phyloP scores from a whole-genome alignment of 1,140 invertebrate genomes.

The Neodiprion virginianus region DNA sequence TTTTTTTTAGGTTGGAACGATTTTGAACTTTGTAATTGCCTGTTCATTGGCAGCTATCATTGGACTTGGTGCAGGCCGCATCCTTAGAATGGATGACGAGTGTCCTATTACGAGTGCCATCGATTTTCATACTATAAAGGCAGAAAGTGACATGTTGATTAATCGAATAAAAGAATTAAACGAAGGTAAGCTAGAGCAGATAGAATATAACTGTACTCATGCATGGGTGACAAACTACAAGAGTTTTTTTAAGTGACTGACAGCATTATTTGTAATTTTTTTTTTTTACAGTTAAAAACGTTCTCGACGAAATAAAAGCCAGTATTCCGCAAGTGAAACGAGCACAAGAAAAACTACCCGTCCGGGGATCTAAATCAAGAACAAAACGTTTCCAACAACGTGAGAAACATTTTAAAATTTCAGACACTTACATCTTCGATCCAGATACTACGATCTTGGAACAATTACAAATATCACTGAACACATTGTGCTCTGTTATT shows the following conservation, averaged over 20 bases:
- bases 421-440: background rate
- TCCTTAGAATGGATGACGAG: conserved; percentile 9
- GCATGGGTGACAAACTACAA: background rate
- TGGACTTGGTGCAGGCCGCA: conserved; percentile 11
- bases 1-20: conserved; percentile 1
- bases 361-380: background rate
- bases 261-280: background rate
- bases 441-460: conserved; percentile 10
- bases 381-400: background rate
- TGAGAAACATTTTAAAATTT: background rate
- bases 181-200: background rate
- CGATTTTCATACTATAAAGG: conserved; percentile 10
- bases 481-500: conserved; percentile 14
- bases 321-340: conserved; percentile 10
- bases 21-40: conserved; percentile 9
- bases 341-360: too few relatives aligned
- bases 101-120: conserved; percentile 7
- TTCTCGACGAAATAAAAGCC: conserved; percentile 2
- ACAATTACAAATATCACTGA: conserved; percentile 5
- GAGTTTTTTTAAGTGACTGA: background rate
- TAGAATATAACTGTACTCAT: background rate
- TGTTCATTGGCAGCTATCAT: conserved; percentile 13
- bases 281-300: conserved; percentile 5
- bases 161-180: conserved; percentile 12
- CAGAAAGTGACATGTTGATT: conserved; percentile 7